These are phyloP conservation scores for Polydrusus tereticollis DNA, from an alignment of 2,888 invertebrate genomes.

Conservation along the genomic window DNA sequence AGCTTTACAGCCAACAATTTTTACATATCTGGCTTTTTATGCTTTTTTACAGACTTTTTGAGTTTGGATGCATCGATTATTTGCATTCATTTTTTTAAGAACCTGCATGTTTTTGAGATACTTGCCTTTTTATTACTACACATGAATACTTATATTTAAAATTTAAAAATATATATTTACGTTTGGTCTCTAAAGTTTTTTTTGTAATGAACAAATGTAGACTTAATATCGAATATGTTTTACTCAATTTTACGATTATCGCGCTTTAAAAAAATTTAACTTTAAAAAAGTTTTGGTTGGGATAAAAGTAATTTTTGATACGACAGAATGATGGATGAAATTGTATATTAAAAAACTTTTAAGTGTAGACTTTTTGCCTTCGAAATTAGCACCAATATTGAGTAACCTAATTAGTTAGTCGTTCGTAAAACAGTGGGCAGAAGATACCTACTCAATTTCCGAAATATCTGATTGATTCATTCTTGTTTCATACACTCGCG, in stretches of 20 bases:
- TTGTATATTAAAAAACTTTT: neutral
- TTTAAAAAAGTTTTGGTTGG: neutral
- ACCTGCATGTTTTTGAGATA: slow-evolving; percentile 19
- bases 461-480: too few relatives aligned
- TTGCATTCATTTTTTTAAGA: slow-evolving; percentile 19
- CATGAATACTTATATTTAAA: neutral
- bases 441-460: too few relatives aligned
- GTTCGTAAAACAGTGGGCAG: too few relatives aligned
- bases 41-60: slow-evolving; percentile 9
- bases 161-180: neutral
- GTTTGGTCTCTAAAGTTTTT: neutral
- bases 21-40: slow-evolving; percentile 7
- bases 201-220: neutral
- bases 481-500: too few relatives aligned
- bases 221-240: too few relatives aligned
- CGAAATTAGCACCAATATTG: neutral
- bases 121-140: slow-evolving; percentile 6
- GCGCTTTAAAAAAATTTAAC: too few relatives aligned
- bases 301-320: neutral
- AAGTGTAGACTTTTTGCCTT: neutral
- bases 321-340: neutral
- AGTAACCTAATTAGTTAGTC: neutral
- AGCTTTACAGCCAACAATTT: neutral
- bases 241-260: too few relatives aligned
- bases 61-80: slow-evolving; percentile 4